A percentile compares a stretch with the other conserved stretches of the same genome.
Evolutionary conservation across 1,140 invertebrate species (phyloP).

Genomic region (Danaus plexippus): DNA sequence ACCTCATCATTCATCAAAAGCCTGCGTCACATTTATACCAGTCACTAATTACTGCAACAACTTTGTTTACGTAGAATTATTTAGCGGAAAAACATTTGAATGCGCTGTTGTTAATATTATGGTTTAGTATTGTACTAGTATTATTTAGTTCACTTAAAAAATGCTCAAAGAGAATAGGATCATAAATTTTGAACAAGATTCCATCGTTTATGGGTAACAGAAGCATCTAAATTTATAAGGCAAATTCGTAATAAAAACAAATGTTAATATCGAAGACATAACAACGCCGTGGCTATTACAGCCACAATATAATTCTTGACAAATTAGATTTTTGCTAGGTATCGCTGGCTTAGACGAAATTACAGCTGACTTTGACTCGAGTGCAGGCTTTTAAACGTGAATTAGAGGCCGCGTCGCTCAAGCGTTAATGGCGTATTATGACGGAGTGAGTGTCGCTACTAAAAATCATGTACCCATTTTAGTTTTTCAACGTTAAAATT

Average conservation of each 20-base stretch:
- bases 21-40: neutral
- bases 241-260: no score
- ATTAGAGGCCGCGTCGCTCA: constrained; percentile 65
- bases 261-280: no score
- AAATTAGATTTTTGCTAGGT: constrained; percentile 69
- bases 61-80: neutral
- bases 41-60: constrained; percentile 7
- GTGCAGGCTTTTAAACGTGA: constrained; percentile 70
- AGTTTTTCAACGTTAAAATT: constrained; percentile 13
- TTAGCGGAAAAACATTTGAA: no score
- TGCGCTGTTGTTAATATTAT: no score
- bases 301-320: constrained; percentile 59
- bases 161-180: constrained; percentile 1
- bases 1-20: neutral
- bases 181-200: constrained; percentile 4
- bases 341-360: constrained; percentile 67
- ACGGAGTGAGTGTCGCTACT: constrained; percentile 52
- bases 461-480: constrained; percentile 52
- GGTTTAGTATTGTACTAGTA: no score
- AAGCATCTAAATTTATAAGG: no score
- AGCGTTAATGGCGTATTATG: constrained; percentile 66
- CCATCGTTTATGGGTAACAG: neutral
- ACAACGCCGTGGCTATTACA: neutral
- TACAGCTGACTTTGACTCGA: constrained; percentile 65
- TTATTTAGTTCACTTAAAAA: neutral